A percentile compares a stretch with the other conserved stretches of the same genome.
Evolutionary conservation across 2,888 invertebrate species (phyloP).

Genomic region (Lithophane socia): DNA sequence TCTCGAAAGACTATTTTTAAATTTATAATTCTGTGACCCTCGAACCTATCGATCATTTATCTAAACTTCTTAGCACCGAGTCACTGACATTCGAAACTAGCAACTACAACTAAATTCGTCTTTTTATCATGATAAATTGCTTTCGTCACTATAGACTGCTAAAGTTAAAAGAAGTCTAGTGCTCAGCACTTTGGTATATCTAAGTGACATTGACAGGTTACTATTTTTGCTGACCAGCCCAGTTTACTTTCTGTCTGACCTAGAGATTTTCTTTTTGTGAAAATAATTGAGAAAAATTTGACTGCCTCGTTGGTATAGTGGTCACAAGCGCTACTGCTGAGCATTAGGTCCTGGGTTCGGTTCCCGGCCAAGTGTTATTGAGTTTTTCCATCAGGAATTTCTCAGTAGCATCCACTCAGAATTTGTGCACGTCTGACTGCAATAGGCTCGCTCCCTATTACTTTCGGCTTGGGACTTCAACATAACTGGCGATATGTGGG

Average conservation of each 20-base stretch:
- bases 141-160: constrained; percentile 20
- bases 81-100: constrained; percentile 21
- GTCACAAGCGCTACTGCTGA: too few species aligned
- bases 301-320: too few species aligned
- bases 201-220: constrained; percentile 56
- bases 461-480: too few species aligned
- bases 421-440: too few species aligned
- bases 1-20: background rate
- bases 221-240: constrained; percentile 11
- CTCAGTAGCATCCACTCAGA: too few species aligned
- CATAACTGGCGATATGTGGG: too few species aligned
- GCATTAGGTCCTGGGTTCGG: too few species aligned
- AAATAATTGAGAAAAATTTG: background rate
- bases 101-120: constrained; percentile 20
- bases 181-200: constrained; percentile 39
- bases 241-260: background rate
- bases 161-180: constrained; percentile 34
- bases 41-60: constrained; percentile 31
- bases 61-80: constrained; percentile 11
- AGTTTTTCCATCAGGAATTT: too few species aligned
- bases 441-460: too few species aligned
- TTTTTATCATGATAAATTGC: constrained; percentile 46
- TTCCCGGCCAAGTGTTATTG: too few species aligned
- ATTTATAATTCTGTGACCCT: background rate
- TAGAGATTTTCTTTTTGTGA: background rate